phyloP scores from a whole-genome alignment of 2,888 invertebrate genomes.

The Cantharis rustica region DNA sequence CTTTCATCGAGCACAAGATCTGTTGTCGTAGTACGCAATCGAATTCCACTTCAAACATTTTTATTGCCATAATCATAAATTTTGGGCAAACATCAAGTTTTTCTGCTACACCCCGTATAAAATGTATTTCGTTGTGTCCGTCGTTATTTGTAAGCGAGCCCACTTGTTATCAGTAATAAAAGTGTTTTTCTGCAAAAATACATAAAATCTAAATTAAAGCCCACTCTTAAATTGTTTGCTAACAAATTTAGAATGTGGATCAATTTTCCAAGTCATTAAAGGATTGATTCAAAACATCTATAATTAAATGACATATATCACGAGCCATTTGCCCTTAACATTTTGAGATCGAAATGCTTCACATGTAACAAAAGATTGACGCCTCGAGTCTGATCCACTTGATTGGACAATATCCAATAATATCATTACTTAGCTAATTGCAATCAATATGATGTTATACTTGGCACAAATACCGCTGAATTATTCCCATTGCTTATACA shows the following conservation, averaged over 20 bases:
- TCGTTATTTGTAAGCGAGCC: no score
- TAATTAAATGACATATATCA: conserved; percentile 8
- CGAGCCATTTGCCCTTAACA: conserved; percentile 22
- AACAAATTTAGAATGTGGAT: conserved; percentile 14
- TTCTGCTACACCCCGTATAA: neutral
- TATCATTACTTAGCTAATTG: neutral
- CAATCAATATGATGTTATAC: neutral
- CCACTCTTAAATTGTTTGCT: neutral
- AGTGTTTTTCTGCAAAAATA: neutral
- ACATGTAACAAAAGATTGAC: conserved; percentile 16
- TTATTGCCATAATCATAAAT: neutral
- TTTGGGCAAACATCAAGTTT: neutral
- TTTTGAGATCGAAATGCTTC: conserved; percentile 13
- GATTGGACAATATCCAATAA: conserved; percentile 20
- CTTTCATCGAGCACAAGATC: neutral
- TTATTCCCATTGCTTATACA: neutral
- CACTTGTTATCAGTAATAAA: neutral
- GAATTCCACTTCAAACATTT: neutral
- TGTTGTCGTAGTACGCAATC: neutral
- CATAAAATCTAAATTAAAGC: neutral
- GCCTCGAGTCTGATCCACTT: conserved; percentile 2
- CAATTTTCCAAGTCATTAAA: conserved; percentile 22
- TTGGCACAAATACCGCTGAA: neutral
- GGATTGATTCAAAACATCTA: conserved; percentile 22
- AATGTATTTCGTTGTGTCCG: no score